Evolutionary conservation across 2,797 vertebrate species (phyloP), one percentile per base, ranked within the genome.

Genomic region (Tinamus major): DNA sequence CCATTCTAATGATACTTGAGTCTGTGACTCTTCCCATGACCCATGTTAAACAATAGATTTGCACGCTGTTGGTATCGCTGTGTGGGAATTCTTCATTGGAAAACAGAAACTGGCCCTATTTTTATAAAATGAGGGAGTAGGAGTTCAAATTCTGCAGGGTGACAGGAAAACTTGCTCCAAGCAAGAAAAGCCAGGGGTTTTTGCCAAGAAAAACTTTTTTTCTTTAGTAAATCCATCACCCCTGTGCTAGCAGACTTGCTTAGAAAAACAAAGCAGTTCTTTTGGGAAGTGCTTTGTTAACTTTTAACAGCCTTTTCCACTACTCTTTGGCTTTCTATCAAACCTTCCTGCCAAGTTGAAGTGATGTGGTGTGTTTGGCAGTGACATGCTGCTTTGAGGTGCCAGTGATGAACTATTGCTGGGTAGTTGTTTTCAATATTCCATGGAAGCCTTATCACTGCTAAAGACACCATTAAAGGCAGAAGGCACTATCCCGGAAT

Each of bases 251-350:
- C 91, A 94, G 89, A 94, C 89, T 95, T 92, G 95, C 96, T 83
- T 94, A 94, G 90, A 95, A 95, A 96, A 96, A 55, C 92, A 95
- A 94, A 95, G 67, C 80, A 84, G 91, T 96, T 90, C 95, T 95
- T 95, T 96, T 94, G 95, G 96, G 94, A 96, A 96, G 96, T 95
- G 92, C 93, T 96, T 96, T 96, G 96, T 95, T 96, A 96, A 95
- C 89, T 96, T 96, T 59, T 94, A 94, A 92, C 92, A 96, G 95
- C 85, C 92, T 95, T 96, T 96, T 95, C 93, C 93, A 95, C 95
- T 96, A 95, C 92, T 95, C 93, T 90, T 74, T 95, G 95, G 94
- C 92, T 95, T 94, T 82, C 29, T 85, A 9, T 94, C 94, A 95
- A 93, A 49, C 0, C 4, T 74, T 88, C 93, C 88, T 96, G 95